These are phyloP conservation scores for Chlorops oryzae DNA, from an alignment of 1,140 invertebrate species.

Conservation along the genomic window DNA sequence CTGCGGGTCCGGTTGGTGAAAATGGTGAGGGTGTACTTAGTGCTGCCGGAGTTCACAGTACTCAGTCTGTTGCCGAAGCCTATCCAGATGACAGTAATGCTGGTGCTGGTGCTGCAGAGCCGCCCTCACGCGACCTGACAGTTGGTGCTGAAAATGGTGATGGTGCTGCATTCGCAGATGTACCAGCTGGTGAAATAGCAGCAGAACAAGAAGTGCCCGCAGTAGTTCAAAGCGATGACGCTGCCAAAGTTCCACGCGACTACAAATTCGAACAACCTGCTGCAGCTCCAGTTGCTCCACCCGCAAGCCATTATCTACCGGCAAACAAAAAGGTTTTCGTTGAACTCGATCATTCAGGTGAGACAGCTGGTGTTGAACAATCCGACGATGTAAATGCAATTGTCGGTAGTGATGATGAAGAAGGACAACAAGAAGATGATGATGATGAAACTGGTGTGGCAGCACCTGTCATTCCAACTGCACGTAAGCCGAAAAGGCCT, in stretches of 20 bases:
- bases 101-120: too few relatives aligned
- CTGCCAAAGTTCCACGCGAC: constrained; percentile 40
- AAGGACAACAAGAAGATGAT: constrained; percentile 35
- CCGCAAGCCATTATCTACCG: constrained; percentile 39
- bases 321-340: constrained; percentile 38
- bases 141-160: constrained; percentile 25
- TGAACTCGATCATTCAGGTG: constrained; percentile 40
- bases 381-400: constrained; percentile 45
- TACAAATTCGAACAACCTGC: constrained; percentile 24
- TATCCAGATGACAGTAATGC: constrained; percentile 39
- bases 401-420: constrained; percentile 9
- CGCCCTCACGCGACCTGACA: too few relatives aligned
- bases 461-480: constrained; percentile 27
- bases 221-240: constrained; percentile 24
- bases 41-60: constrained; percentile 32
- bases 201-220: constrained; percentile 13
- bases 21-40: constrained; percentile 30
- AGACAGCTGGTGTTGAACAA: constrained; percentile 48
- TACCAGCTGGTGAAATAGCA: constrained; percentile 9
- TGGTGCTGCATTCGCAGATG: constrained; percentile 17
- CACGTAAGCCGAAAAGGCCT: constrained; percentile 30
- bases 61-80: constrained; percentile 41
- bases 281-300: constrained; percentile 27
- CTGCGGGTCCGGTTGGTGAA: constrained; percentile 16
- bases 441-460: constrained; percentile 32